Evolutionary conservation across 1,140 invertebrate species (phyloP), one percentile per base, ranked within the genome.

Genomic region (Bombus sylvicola): DNA sequence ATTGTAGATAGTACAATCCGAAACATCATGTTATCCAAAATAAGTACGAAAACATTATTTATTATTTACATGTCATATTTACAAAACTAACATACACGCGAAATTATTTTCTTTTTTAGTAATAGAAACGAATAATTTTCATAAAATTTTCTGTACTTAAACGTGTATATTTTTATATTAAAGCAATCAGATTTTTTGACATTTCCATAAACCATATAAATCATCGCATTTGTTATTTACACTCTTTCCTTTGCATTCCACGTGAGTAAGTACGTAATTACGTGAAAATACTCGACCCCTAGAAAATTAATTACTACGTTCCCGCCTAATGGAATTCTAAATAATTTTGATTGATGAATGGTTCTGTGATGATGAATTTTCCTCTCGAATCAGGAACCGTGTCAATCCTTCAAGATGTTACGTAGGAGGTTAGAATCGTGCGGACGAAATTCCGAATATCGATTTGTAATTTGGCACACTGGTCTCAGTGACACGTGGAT

Each of bases 381-480:
- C 47, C 66, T 18, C 18, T 10, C 22, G 75, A 68, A 57, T 53
- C 47, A 28, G 82, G 39, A 57, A 37, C 47, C 47, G 64, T 47
- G 82, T 80, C 75, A 73, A 75, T 74, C 84, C 79, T 81, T 81
- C 41, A 75, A 57, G 71, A 85, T 81, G 79, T 85, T 81, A 85
- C 71, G 59, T 18, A 34, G 78, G 13, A 75, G 41, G 64, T 34
- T 41, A 64, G 78, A 80, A 74, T 85, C 71, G 59, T 34, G 34
- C 68, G 34, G 77, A 72, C 71, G 71, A 75, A 81, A 75, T 72
- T 81, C 78, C 79, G 69, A 75, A 68, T 81, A 85, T 85, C 79
- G 84, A 85, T 85, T 85, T 85, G 78, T 75, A 85, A 81, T 85
- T 85, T 85, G 84, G 69, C 78, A 41, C 69, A n/a, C 43, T 81